These are phyloP conservation scores for Lampris megalopsis DNA, from an alignment of 2,113 vertebrate genomes.

Conservation along the genomic window DNA sequence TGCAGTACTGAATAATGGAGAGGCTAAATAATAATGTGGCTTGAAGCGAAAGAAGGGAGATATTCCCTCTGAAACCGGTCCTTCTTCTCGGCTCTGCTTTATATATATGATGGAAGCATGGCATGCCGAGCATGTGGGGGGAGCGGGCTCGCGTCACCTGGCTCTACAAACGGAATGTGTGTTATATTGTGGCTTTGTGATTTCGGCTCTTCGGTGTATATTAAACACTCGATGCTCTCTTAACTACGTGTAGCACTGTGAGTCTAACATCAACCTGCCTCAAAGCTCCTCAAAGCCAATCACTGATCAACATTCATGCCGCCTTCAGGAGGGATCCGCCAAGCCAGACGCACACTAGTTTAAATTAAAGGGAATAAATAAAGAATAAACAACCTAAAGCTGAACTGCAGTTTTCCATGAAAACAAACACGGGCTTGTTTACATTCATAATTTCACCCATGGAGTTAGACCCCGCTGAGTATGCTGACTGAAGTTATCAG, in stretches of 20 bases:
- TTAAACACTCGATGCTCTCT: constrained; percentile 77
- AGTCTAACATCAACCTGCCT: constrained; percentile 26
- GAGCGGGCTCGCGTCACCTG: constrained; percentile 74
- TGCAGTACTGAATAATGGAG: constrained; percentile 26
- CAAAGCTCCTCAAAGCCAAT: background rate
- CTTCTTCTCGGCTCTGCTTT: constrained; percentile 37
- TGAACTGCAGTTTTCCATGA: no score
- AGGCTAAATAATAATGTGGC: constrained; percentile 45
- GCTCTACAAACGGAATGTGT: constrained; percentile 67
- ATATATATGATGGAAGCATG: constrained; percentile 25
- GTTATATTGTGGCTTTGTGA: constrained; percentile 79
- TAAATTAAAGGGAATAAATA: background rate
- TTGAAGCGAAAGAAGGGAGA: background rate
- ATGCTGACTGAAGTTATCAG: no score
- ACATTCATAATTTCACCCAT: no score
- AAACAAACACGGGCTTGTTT: no score
- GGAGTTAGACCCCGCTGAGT: no score
- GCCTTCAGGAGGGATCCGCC: background rate
- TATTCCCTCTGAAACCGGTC: constrained; percentile 46
- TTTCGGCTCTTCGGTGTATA: constrained; percentile 77
- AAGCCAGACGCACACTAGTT: no score
- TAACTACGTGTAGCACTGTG: constrained; percentile 38
- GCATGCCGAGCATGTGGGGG: constrained; percentile 31
- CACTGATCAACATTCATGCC: background rate
- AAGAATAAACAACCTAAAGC: background rate